Evolutionary conservation across 1,140 invertebrate species (phyloP).

Genomic region (Frieseomelitta varia): DNA sequence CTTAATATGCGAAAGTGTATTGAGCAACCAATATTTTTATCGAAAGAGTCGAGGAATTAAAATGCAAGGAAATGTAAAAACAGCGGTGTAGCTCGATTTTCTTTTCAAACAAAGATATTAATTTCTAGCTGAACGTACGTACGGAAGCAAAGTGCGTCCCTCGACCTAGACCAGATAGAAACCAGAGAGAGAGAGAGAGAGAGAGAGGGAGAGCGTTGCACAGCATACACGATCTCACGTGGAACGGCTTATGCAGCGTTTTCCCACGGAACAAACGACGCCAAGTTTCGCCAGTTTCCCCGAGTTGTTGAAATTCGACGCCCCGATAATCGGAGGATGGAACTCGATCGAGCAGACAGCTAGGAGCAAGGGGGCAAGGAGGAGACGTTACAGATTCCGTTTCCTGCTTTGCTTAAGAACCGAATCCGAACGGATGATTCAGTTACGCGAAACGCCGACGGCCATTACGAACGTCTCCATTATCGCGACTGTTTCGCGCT

Average conservation of each 20-base stretch:
- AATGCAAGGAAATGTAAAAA: too few species aligned
- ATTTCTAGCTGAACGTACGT: too few species aligned
- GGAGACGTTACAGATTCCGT: constrained; percentile 3
- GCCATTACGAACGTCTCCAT: constrained; percentile 31
- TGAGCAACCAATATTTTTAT: too few species aligned
- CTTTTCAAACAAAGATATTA: too few species aligned
- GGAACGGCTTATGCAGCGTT: neutral
- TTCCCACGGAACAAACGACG: neutral
- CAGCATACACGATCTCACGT: neutral
- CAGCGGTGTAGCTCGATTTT: too few species aligned
- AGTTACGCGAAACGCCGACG: constrained; percentile 14
- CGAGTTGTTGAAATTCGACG: constrained; percentile 3
- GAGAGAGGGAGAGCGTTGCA: neutral
- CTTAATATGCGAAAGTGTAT: too few species aligned
- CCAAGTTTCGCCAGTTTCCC: neutral
- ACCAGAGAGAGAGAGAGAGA: too few species aligned
- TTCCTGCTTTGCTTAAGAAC: constrained; percentile 26
- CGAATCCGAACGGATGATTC: constrained; percentile 27
- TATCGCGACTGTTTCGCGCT: constrained; percentile 34
- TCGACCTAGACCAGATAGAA: too few species aligned
- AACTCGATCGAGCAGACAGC: constrained; percentile 5
- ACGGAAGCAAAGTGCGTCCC: too few species aligned
- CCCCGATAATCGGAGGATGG: neutral
- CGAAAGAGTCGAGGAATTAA: too few species aligned
- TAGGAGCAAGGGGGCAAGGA: neutral